These are phyloP conservation scores for Callyntrura sp. DNA, from an alignment of 2,888 invertebrate genomes.

Conservation along the genomic window DNA sequence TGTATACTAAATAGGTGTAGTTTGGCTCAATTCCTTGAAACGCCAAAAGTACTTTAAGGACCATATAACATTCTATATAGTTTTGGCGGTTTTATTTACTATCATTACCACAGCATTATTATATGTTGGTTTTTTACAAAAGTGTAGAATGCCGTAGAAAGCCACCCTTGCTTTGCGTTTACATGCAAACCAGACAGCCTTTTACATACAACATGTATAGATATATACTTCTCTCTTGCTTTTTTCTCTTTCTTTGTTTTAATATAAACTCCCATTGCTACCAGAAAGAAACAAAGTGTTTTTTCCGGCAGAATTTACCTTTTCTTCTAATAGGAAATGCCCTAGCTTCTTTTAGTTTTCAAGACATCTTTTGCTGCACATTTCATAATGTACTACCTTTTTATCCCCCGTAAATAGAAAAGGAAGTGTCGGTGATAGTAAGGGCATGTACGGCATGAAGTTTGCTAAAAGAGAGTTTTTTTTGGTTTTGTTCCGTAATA, in stretches of 20 bases:
- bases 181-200: no score
- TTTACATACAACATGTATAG: conserved; percentile 12
- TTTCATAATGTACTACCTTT: background rate
- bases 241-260: conserved; percentile 1
- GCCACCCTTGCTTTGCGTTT: no score
- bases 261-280: background rate
- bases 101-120: conserved; percentile 22
- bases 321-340: background rate
- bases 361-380: background rate
- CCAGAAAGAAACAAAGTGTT: conserved; percentile 23
- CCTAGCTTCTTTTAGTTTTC: background rate
- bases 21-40: conserved; percentile 51
- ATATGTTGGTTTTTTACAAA: background rate
- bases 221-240: no score
- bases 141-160: no score
- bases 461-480: background rate
- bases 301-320: background rate
- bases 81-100: background rate
- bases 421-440: background rate
- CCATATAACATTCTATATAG: conserved; percentile 3
- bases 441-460: background rate
- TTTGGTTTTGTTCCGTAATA: background rate
- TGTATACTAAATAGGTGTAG: conserved; percentile 32
- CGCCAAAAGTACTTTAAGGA: background rate
- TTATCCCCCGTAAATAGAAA: no score